phyloP scores from a whole-genome alignment of 92 coral and sea anemone genomes.

The Virgularia gustaviana region DNA sequence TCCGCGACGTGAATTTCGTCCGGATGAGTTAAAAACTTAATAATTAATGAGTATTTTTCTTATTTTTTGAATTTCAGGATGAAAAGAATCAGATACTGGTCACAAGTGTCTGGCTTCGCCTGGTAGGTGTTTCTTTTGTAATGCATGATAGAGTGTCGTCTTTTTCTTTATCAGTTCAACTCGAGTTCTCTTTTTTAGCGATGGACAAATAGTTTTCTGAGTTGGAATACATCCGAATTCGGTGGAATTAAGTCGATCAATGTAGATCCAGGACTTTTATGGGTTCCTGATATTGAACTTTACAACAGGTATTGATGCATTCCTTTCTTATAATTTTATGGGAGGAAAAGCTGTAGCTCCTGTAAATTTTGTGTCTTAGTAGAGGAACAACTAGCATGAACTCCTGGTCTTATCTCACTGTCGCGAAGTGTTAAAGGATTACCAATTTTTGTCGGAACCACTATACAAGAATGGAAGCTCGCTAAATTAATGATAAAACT shows the following conservation, averaged over 20 bases:
- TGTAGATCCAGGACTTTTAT: constrained; percentile 76
- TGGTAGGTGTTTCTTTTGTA: constrained; percentile 49
- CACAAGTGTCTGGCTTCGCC: constrained; percentile 93
- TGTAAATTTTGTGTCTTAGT: no score
- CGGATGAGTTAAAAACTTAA: no score
- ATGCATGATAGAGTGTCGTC: not conserved
- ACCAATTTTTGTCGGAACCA: not conserved
- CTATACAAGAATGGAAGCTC: no score
- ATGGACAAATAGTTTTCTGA: constrained; percentile 84
- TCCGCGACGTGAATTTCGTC: no score
- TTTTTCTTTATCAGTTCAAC: not conserved
- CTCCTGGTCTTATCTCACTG: no score
- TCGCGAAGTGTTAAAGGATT: no score
- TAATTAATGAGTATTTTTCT: not conserved
- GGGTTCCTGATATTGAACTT: constrained; percentile 92
- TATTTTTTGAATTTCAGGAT: constrained; percentile 57
- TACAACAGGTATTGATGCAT: constrained; percentile 78
- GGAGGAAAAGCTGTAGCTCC: no score
- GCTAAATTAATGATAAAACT: no score
- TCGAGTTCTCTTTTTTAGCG: constrained; percentile 37
- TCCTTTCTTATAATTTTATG: no score
- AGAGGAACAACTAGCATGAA: no score
- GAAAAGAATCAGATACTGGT: constrained; percentile 89
- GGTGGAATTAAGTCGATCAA: constrained; percentile 86
- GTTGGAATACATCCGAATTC: constrained; percentile 74